Evolutionary conservation across 2,797 vertebrate species (phyloP), one percentile per base, ranked within the genome.

Genomic region (Moxostoma hubbsi): DNA sequence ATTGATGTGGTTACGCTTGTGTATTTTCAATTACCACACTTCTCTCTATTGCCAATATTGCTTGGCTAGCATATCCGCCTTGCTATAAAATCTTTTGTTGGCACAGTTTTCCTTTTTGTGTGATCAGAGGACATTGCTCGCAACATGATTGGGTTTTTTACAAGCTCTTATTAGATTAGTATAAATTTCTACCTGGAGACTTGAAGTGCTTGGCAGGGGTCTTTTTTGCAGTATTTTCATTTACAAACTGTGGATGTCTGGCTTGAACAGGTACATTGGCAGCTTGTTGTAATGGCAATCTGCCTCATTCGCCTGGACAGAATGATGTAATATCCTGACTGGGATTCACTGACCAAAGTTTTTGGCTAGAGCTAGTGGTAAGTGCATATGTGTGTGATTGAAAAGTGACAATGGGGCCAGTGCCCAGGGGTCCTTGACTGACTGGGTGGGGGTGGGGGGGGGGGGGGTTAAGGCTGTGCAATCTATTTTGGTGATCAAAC

Each of bases 291-390:
- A 65, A 61, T 84, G 69, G 83, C 69, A 15, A 50, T 36, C 61
- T 72, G 82, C 83, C 73, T 47, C 24, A 9, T 74, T 73, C 5
- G 36, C 68, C 5, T 57, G 67, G 73, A 81, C 64, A 18, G 58
- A 70, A 63, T 83, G 69, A 77, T 77, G 80, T 81, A 74, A 85
- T 76, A 82, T 82, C 82, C 80, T 75, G 54, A 46, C 58, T 57
- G 63, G 11, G 70, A 80, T 81, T 74, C 11, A 6, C 79, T 85
- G 80, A 80, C 53, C 53, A 80, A 7, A 53, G 70, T 77, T 82
- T 79, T 81, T 80, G 77, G 74, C 74, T 66, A 6, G 12, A 62
- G 51, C 36, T 16, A 12, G 47, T 51, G 16, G 69, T 47, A 12
- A 36, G 13, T 66, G 43, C 61, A 47, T 49, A 8, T 65, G 24